These are phyloP conservation scores for Pangasius mekongensis DNA, from an alignment of 2,797 vertebrate genomes.

Conservation along the genomic window DNA sequence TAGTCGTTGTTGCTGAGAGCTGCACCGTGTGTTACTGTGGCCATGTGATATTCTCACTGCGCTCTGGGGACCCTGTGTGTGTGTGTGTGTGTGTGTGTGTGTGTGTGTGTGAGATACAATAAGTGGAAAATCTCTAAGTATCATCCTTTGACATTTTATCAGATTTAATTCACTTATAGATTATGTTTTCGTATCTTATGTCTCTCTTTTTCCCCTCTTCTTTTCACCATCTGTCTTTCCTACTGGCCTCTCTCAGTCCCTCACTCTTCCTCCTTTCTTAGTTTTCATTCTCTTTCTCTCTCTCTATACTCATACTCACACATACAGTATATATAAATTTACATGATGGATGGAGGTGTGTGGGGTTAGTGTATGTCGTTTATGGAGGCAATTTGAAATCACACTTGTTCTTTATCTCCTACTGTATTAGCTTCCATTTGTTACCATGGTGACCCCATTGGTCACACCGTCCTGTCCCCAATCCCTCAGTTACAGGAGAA, in stretches of 20 bases:
- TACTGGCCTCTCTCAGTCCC: neutral
- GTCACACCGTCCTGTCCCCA: conserved; percentile 56
- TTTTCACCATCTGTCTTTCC: neutral
- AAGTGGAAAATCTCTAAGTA: neutral
- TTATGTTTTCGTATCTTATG: neutral
- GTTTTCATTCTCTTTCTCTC: neutral
- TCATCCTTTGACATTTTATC: neutral
- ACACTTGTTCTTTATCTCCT: conserved; percentile 7
- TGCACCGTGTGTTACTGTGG: neutral
- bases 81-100: too few species aligned
- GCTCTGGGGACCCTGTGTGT: conserved; percentile 25
- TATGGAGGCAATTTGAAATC: neutral
- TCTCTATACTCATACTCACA: neutral
- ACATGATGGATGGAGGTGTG: neutral
- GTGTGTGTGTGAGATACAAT: neutral
- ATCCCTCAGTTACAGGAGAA: neutral
- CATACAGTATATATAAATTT: neutral
- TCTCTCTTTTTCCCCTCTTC: neutral
- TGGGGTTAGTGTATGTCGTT: neutral
- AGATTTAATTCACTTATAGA: neutral
- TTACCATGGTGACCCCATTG: conserved; percentile 77
- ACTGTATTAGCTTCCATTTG: conserved; percentile 71
- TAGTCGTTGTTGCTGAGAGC: neutral
- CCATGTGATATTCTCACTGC: neutral
- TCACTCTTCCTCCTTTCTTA: neutral